phyloP scores from a whole-genome alignment of 1,140 invertebrate species.

The Meloidogyne floridensis region DNA sequence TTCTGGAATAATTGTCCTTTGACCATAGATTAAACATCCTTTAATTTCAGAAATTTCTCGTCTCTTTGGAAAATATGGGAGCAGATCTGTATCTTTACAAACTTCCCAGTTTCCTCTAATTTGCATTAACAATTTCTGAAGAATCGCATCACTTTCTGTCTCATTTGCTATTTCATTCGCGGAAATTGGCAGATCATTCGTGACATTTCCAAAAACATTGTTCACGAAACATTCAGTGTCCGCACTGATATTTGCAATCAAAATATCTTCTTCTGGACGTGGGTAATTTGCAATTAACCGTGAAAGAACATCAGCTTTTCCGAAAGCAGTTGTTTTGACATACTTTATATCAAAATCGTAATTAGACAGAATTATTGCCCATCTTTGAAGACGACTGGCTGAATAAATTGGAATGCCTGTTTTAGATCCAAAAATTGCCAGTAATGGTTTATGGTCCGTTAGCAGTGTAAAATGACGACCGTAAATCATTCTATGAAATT shows the following conservation, averaged over 20 bases:
- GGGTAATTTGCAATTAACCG: constrained; percentile 32
- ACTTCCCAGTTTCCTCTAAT: background rate
- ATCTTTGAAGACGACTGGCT: constrained; percentile 44
- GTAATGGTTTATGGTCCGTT: constrained; percentile 70
- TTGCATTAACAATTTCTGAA: background rate
- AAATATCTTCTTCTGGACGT: background rate
- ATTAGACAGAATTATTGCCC: constrained; percentile 41
- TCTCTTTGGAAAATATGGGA: constrained; percentile 12
- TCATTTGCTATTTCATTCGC: constrained; percentile 2
- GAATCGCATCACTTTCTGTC: constrained; percentile 1
- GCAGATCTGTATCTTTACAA: background rate
- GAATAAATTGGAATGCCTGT: constrained; percentile 60
- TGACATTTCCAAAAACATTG: background rate
- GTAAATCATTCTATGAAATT: constrained; percentile 70
- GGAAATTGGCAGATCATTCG: background rate
- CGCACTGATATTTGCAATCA: no score
- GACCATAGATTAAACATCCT: background rate
- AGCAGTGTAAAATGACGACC: constrained; percentile 67
- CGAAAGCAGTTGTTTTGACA: constrained; percentile 41
- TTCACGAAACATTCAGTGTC: background rate
- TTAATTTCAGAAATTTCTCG: background rate
- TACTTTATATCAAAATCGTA: constrained; percentile 57
- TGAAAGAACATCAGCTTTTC: constrained; percentile 55
- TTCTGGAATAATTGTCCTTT: constrained; percentile 8
- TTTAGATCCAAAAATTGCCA: constrained; percentile 66